Evolutionary conservation across 2,888 invertebrate genomes (phyloP).

Genomic region (Harmothoe impar): DNA sequence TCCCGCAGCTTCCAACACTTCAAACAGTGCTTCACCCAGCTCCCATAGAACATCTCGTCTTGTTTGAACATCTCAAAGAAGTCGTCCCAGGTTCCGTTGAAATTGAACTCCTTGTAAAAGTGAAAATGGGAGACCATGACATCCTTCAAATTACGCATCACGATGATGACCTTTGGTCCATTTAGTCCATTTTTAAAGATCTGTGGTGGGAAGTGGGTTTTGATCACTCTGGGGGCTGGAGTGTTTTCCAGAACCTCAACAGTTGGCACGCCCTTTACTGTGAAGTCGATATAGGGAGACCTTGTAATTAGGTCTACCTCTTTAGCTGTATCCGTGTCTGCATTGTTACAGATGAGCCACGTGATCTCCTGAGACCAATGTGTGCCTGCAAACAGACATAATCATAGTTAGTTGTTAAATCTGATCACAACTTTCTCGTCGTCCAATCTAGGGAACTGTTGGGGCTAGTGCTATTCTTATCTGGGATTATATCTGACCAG

Average conservation of each 20-base stretch:
- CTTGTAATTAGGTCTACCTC: neutral
- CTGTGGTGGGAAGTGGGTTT: conserved; percentile 38
- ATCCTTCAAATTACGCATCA: conserved; percentile 53
- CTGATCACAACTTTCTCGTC: no score
- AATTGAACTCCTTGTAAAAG: conserved; percentile 22
- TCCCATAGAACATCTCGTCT: neutral
- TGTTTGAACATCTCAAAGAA: conserved; percentile 44
- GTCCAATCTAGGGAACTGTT: no score
- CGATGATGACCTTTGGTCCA: neutral
- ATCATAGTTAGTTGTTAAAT: neutral
- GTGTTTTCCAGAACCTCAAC: conserved; percentile 1
- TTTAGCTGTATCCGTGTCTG: neutral
- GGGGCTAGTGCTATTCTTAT: no score
- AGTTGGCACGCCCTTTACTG: neutral
- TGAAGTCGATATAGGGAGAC: neutral
- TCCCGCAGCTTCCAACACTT: conserved; percentile 38
- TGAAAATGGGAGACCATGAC: conserved; percentile 30
- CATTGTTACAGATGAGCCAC: conserved; percentile 42
- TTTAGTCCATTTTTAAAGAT: neutral
- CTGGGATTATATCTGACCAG: no score
- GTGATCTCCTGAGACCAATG: conserved; percentile 36
- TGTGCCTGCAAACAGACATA: neutral
- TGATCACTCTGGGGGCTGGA: conserved; percentile 19
- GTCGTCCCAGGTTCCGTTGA: conserved; percentile 46
- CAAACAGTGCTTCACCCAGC: conserved; percentile 28